phyloP scores from a whole-genome alignment of 2,888 invertebrate genomes.

The Glaucopsyche alexis region DNA sequence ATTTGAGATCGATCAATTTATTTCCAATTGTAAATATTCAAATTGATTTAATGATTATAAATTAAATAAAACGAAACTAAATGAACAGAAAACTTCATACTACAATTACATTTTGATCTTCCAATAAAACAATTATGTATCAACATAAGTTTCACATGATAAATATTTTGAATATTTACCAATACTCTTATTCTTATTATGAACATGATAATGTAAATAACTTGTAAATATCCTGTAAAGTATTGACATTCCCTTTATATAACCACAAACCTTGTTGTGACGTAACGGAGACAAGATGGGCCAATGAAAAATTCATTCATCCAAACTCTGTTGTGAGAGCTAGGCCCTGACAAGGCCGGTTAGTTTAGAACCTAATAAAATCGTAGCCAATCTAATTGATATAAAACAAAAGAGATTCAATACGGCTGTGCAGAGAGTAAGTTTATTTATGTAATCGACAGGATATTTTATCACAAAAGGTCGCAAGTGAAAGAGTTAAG shows the following conservation, averaged over 20 bases:
- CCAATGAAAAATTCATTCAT: constrained; percentile 10
- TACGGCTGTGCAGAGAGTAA: not conserved
- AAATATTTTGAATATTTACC: not conserved
- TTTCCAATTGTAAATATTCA: not conserved
- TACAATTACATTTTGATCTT: not conserved
- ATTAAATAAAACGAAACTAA: not conserved
- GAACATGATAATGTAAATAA: not conserved
- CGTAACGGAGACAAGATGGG: constrained; percentile 49
- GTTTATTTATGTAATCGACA: not conserved
- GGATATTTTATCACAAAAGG: not conserved
- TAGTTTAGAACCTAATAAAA: not conserved
- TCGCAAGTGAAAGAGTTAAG: not conserved
- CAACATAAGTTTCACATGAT: not conserved
- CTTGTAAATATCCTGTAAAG: not conserved
- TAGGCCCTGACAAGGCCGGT: not conserved
- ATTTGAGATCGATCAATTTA: not conserved
- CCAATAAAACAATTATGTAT: not conserved
- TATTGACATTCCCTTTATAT: constrained; percentile 49
- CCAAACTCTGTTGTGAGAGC: not conserved
- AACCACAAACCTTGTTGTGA: constrained; percentile 64
- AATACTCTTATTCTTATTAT: not conserved
- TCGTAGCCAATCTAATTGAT: not conserved
- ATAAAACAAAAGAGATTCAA: not conserved
- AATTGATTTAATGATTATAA: not conserved
- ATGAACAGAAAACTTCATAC: not conserved